These are phyloP conservation scores for Lucilia sericata DNA, from an alignment of 1,140 invertebrate genomes.

Conservation along the genomic window DNA sequence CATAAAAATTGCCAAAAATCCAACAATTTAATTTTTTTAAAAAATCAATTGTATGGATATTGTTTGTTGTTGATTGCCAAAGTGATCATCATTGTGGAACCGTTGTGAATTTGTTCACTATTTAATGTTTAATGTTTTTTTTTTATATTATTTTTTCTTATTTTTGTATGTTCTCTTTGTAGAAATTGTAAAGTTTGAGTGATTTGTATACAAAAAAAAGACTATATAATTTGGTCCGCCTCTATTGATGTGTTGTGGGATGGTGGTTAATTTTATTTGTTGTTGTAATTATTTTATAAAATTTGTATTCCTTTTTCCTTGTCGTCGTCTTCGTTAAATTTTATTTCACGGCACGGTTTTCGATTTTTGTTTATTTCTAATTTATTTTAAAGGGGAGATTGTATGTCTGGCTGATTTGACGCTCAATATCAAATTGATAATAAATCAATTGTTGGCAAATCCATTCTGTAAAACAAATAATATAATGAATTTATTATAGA, in stretches of 20 bases:
- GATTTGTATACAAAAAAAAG: conserved; percentile 16
- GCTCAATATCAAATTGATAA: conserved; percentile 18
- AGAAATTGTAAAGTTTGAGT: background rate
- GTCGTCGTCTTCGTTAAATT: background rate
- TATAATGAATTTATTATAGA: background rate
- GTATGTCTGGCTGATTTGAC: background rate
- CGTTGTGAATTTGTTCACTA: background rate
- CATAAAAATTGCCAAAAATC: background rate
- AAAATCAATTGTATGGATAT: background rate
- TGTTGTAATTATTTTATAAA: background rate
- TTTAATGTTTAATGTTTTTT: background rate
- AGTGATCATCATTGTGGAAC: background rate
- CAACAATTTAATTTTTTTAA: background rate
- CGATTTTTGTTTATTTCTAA: background rate
- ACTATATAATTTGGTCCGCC: conserved; percentile 14
- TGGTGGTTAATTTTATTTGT: background rate
- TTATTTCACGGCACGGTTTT: conserved; percentile 7
- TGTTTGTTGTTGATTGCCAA: background rate
- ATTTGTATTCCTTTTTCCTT: conserved; percentile 2
- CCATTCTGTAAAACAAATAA: background rate
- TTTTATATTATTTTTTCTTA: background rate
- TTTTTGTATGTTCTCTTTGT: background rate
- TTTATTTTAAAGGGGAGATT: background rate
- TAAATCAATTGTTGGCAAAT: conserved; percentile 19
- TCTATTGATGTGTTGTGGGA: conserved; percentile 25